These are phyloP conservation scores for Hermaeophaga mercurialis DNA, from an alignment of 2,888 invertebrate species.

Conservation along the genomic window DNA sequence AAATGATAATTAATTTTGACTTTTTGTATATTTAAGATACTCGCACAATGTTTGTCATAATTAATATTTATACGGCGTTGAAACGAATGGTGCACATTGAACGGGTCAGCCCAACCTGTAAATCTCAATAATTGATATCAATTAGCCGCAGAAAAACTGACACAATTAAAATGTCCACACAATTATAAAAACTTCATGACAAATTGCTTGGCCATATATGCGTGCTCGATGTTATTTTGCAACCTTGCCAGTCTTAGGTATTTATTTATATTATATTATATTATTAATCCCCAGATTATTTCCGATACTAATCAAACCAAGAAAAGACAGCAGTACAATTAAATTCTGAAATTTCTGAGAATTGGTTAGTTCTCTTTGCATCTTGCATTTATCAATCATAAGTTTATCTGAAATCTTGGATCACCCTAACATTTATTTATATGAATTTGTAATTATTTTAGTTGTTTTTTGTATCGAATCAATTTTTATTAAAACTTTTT, in stretches of 20 bases:
- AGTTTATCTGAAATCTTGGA: too few relatives aligned
- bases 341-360: conserved; percentile 1
- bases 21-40: conserved; percentile 45
- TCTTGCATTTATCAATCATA: too few relatives aligned
- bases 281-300: conserved; percentile 13
- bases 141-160: conserved; percentile 52
- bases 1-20: conserved; percentile 46
- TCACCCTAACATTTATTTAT: too few relatives aligned
- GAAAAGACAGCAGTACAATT: too few relatives aligned
- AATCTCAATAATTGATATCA: conserved; percentile 56
- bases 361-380: too few relatives aligned
- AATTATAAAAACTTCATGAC: conserved; percentile 51
- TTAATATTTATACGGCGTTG: conserved; percentile 51
- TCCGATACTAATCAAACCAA: too few relatives aligned
- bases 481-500: too few relatives aligned
- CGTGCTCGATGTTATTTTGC: conserved; percentile 22
- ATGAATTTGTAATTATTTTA: too few relatives aligned
- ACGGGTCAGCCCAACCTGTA: conserved; percentile 49
- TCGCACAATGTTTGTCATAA: conserved; percentile 48
- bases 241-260: not conserved
- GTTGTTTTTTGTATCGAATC: too few relatives aligned
- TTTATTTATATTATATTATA: conserved; percentile 30
- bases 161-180: conserved; percentile 53
- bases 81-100: conserved; percentile 44
- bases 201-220: conserved; percentile 51